Evolutionary conservation across 2,888 invertebrate genomes (phyloP), one percentile per base, ranked within the genome.

Genomic region (Macrosoma leucophasiata): DNA sequence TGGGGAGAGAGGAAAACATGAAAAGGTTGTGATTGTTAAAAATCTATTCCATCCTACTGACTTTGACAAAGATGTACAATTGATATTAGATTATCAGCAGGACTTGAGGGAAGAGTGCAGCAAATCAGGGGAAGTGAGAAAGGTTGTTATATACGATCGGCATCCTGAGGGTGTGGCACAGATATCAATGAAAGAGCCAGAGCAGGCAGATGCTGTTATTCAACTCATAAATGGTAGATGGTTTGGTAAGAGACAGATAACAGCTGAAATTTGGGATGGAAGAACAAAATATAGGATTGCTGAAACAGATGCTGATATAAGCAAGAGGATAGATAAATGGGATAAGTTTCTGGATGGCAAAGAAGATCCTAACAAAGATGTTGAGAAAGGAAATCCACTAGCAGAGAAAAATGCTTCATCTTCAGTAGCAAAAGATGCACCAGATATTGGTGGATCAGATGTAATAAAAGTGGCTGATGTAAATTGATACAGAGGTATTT

Each of bases 141-240:
- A 96, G 85, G 94, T 99, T 12, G 88, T 92, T 0, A 87, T 98
- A 20, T 96, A 91, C 76, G 98, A 98, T 78, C 86, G 95, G 48
- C 94, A 98, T 85, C 93, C 94, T 0, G 97, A 98, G 56, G 99
- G 99, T 12, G 91, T 98, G 0, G 96, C 95, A 1, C 93, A 97
- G 54, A 90, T 99, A 1, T 92, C 91, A 11, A 99, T 97, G 90
- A 88, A 91, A 30, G 91, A 91, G 36, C 91, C 95, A 0, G 96
- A 96, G 62, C 92, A 94, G 66, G 97, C 98, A 0, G 97, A 98
- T 76, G 88, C 91, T 36, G 97, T 96, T 28, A 89, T 98, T 7
- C 87, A 88, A 49, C 88, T 95, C 48, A 88, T 98, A 61, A 93
- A 97, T 70, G 94, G 94, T 1, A 87, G 98, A 20, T 95, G 92